These are phyloP conservation scores for Clivina fossor DNA, from an alignment of 2,888 invertebrate genomes.

Conservation along the genomic window DNA sequence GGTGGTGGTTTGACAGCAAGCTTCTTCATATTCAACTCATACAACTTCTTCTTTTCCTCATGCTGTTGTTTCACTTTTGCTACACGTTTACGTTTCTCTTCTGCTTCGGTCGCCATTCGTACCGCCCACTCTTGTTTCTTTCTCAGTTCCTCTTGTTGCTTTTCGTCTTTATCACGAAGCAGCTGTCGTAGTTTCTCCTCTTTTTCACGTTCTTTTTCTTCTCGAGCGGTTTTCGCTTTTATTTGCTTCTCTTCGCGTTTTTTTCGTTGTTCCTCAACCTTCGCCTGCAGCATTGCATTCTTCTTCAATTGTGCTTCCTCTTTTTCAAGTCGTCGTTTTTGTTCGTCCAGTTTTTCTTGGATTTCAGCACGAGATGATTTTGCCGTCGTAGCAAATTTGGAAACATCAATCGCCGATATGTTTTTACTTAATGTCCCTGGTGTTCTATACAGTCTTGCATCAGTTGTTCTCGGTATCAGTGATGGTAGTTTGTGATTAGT, in stretches of 20 bases:
- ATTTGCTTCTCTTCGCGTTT: slow-evolving; percentile 52
- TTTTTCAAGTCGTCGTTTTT: slow-evolving; percentile 31
- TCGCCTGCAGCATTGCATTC: slow-evolving; percentile 61
- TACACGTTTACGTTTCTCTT: slow-evolving; percentile 48
- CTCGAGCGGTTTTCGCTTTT: slow-evolving; percentile 53
- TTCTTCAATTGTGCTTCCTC: slow-evolving; percentile 59
- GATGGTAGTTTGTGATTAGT: slow-evolving; percentile 18
- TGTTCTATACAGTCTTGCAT: slow-evolving; percentile 9
- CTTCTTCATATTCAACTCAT: slow-evolving; percentile 46
- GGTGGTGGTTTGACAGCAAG: slow-evolving; percentile 51
- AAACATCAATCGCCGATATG: slow-evolving; percentile 11
- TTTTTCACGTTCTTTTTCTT: slow-evolving; percentile 56
- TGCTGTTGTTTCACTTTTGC: slow-evolving; percentile 45
- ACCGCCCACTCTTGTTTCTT: slow-evolving; percentile 55
- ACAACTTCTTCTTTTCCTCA: slow-evolving; percentile 50
- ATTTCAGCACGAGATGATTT: slow-evolving; percentile 46
- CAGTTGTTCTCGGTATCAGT: slow-evolving; percentile 7
- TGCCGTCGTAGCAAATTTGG: slow-evolving; percentile 43
- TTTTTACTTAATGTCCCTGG: slow-evolving; percentile 37
- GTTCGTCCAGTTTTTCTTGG: slow-evolving; percentile 42
- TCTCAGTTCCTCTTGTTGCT: slow-evolving; percentile 55
- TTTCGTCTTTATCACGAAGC: slow-evolving; percentile 50
- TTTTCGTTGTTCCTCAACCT: slow-evolving; percentile 60
- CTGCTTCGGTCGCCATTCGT: slow-evolving; percentile 54
- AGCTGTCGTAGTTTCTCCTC: slow-evolving; percentile 47